A percentile compares a stretch with the other conserved stretches of the same genome.
phyloP scores from a whole-genome alignment of 2,888 invertebrate genomes.

The Lycia hirtaria region DNA sequence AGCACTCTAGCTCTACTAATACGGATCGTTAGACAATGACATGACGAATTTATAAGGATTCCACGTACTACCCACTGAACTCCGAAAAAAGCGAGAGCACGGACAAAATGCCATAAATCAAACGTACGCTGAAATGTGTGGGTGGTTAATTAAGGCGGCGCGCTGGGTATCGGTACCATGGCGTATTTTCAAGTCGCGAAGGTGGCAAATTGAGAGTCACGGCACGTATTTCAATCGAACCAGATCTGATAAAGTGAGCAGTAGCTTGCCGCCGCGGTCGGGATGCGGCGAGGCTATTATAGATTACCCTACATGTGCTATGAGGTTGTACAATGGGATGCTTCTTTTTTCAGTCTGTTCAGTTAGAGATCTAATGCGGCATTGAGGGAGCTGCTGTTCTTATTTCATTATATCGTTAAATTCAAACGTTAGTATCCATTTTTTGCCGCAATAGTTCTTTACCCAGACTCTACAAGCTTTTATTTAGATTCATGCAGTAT shows the following conservation, averaged over 20 bases:
- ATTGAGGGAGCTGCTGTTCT: too few species aligned
- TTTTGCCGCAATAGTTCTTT: too few species aligned
- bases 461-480: too few species aligned
- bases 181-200: constrained; percentile 48
- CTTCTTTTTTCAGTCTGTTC: constrained; percentile 1
- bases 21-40: too few species aligned
- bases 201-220: constrained; percentile 56
- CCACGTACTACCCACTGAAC: too few species aligned
- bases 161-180: constrained; percentile 40
- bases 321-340: constrained; percentile 1
- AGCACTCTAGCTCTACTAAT: too few species aligned
- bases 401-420: too few species aligned
- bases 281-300: neutral
- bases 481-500: too few species aligned
- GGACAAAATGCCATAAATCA: constrained; percentile 39
- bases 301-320: constrained; percentile 1
- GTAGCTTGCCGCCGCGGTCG: constrained; percentile 45
- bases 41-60: too few species aligned
- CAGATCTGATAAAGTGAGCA: constrained; percentile 60
- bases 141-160: constrained; percentile 57
- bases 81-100: constrained; percentile 34
- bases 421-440: too few species aligned
- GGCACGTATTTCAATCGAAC: constrained; percentile 79
- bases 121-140: constrained; percentile 44
- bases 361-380: too few species aligned